These are phyloP conservation scores for Noctuana brunneofusca DNA, from an alignment of 2,888 invertebrate species.

Conservation along the genomic window DNA sequence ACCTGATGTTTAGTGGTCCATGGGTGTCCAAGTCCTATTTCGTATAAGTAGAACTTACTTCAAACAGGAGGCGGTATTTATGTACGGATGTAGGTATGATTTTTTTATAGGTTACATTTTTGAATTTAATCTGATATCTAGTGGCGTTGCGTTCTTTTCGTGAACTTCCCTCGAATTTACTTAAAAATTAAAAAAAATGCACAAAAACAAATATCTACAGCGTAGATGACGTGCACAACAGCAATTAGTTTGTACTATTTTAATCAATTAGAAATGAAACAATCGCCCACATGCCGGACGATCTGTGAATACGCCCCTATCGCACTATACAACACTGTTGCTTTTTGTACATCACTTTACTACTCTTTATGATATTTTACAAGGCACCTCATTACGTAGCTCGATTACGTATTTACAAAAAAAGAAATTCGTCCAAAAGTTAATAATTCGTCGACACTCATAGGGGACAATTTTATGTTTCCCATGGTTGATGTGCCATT, in stretches of 20 bases:
- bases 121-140: too few relatives aligned
- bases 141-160: too few relatives aligned
- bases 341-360: conserved; percentile 74
- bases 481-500: conserved; percentile 55
- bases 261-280: conserved; percentile 80
- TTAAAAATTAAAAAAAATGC: too few relatives aligned
- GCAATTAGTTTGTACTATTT: conserved; percentile 76
- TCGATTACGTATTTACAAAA: conserved; percentile 64
- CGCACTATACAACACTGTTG: conserved; percentile 56
- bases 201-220: background rate
- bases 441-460: conserved; percentile 59
- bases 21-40: too few relatives aligned
- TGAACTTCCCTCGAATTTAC: background rate
- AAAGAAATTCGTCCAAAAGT: conserved; percentile 57
- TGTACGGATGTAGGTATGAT: too few relatives aligned
- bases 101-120: too few relatives aligned
- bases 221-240: conserved; percentile 64
- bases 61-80: too few relatives aligned
- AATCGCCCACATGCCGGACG: conserved; percentile 73
- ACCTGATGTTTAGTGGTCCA: too few relatives aligned
- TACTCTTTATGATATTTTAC: conserved; percentile 78
- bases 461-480: conserved; percentile 78
- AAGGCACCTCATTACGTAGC: conserved; percentile 70
- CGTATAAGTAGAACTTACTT: too few relatives aligned
- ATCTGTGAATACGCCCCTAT: conserved; percentile 80